Conservation (phyloP, 2,797 vertebrate species). For the Valencia hispanica region DNA sequence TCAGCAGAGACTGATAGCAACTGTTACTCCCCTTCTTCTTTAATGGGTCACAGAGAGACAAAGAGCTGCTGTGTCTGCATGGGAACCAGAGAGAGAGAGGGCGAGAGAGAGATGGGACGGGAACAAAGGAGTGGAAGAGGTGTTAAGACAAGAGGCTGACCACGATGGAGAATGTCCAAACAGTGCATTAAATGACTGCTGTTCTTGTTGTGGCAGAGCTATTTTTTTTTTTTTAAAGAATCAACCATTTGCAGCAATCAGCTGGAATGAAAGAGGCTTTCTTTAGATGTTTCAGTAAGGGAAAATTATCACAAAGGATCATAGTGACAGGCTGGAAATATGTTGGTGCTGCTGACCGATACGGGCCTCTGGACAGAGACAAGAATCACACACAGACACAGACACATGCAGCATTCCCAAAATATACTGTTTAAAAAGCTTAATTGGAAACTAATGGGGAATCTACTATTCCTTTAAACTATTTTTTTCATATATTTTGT, state of each 20-base stretch:
- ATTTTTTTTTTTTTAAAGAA: slow-evolving; percentile 9
- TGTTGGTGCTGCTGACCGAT: background rate
- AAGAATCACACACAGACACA: background rate
- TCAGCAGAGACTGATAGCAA: slow-evolving; percentile 46
- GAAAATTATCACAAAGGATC: background rate
- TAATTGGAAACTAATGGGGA: background rate
- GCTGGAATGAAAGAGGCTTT: too few species aligned
- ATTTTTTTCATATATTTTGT: background rate
- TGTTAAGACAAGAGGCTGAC: slow-evolving; percentile 38
- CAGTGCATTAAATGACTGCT: background rate
- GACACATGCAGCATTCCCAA: background rate
- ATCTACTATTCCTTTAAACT: background rate
- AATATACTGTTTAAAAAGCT: background rate
- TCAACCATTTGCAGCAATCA: background rate
- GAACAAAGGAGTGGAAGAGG: slow-evolving; percentile 41
- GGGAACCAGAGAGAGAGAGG: slow-evolving; percentile 67
- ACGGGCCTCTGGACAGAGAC: slow-evolving; percentile 8
- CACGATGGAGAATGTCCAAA: slow-evolving; percentile 2
- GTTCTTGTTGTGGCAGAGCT: background rate
- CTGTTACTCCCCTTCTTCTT: slow-evolving; percentile 50
- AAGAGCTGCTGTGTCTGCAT: slow-evolving; percentile 71
- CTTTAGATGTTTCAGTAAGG: background rate
- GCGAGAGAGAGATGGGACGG: slow-evolving; percentile 23
- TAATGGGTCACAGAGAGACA: slow-evolving; percentile 65
- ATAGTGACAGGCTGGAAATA: background rate